Percentiles rank a stretch among this genome's conserved stretches.
These are phyloP conservation scores for Canis aureus DNA, from an alignment of 2,113 vertebrate species.

Conservation along the genomic window DNA sequence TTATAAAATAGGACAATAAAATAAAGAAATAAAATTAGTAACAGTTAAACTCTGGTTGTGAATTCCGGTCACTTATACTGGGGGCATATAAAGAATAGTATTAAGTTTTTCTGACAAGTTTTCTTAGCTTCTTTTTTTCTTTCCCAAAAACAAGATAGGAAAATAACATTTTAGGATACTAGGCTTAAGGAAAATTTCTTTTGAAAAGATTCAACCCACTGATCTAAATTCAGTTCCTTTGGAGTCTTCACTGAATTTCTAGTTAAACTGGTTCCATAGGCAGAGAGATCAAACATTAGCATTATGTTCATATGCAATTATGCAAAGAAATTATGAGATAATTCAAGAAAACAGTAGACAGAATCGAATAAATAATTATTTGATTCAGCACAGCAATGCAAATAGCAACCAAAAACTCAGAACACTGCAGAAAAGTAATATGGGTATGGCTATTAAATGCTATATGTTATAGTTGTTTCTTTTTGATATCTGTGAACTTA, in stretches of 20 bases:
- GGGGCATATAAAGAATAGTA: background rate
- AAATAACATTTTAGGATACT: slow-evolving; percentile 36
- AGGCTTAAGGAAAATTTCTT: background rate
- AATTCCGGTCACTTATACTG: background rate
- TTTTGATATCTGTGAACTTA: slow-evolving; percentile 51
- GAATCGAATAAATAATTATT: slow-evolving; percentile 61
- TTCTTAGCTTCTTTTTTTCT: slow-evolving; percentile 1
- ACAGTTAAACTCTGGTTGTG: background rate
- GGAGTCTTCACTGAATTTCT: slow-evolving; percentile 54
- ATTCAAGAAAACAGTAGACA: slow-evolving; percentile 56
- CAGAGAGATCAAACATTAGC: background rate
- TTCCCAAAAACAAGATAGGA: background rate
- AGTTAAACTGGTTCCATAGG: background rate
- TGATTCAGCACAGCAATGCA: slow-evolving; percentile 24
- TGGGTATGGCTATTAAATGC: background rate
- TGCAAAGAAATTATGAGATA: slow-evolving; percentile 39
- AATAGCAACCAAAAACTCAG: background rate
- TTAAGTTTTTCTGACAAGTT: slow-evolving; percentile 48
- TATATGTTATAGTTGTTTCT: slow-evolving; percentile 28
- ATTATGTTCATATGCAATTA: background rate
- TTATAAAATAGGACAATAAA: slow-evolving; percentile 71
- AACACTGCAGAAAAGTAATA: background rate
- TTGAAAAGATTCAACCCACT: slow-evolving; percentile 50
- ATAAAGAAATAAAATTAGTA: slow-evolving; percentile 44
- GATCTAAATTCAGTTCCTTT: slow-evolving; percentile 20